These are phyloP conservation scores for Rhorus exstirpatorius DNA, from an alignment of 2,888 invertebrate genomes.

Conservation along the genomic window DNA sequence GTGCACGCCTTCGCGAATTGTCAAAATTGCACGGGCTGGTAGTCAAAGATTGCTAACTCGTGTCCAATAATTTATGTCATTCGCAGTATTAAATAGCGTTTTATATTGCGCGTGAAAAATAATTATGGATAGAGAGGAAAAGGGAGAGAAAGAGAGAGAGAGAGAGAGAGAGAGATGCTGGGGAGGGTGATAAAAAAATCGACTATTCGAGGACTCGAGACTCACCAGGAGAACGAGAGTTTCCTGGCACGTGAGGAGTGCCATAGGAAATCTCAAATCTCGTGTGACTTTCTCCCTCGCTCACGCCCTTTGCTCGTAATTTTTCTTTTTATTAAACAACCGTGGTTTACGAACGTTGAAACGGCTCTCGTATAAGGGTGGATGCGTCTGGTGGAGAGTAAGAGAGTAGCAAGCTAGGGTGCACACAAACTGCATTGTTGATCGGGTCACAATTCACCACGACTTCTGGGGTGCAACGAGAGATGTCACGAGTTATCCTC, in stretches of 20 bases:
- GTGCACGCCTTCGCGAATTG: slow-evolving; percentile 32
- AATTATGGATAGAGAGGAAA: no score
- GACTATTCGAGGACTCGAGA: slow-evolving; percentile 24
- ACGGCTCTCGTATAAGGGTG: slow-evolving; percentile 54
- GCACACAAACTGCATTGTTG: slow-evolving; percentile 79
- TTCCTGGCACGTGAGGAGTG: slow-evolving; percentile 38
- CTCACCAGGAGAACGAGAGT: slow-evolving; percentile 22
- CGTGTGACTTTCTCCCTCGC: slow-evolving; percentile 29
- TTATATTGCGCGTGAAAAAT: slow-evolving; percentile 30
- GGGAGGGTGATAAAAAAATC: slow-evolving; percentile 3
- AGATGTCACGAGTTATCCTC: slow-evolving; percentile 79
- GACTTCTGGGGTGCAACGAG: slow-evolving; percentile 74
- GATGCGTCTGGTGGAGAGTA: slow-evolving; percentile 38
- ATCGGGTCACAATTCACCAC: slow-evolving; percentile 73
- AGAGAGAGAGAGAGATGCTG: neutral
- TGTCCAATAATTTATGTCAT: slow-evolving; percentile 11
- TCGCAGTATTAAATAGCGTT: slow-evolving; percentile 23
- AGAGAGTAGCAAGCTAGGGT: slow-evolving; percentile 43
- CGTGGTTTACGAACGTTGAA: slow-evolving; percentile 76
- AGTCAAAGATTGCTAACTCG: slow-evolving; percentile 21
- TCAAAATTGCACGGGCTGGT: neutral
- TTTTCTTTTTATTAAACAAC: slow-evolving; percentile 80
- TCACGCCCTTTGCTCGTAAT: slow-evolving; percentile 76
- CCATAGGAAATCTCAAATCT: slow-evolving; percentile 45
- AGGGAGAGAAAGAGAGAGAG: neutral